Conservation (phyloP, 1,140 invertebrate species). For the Dufourea novaeangliae region DNA sequence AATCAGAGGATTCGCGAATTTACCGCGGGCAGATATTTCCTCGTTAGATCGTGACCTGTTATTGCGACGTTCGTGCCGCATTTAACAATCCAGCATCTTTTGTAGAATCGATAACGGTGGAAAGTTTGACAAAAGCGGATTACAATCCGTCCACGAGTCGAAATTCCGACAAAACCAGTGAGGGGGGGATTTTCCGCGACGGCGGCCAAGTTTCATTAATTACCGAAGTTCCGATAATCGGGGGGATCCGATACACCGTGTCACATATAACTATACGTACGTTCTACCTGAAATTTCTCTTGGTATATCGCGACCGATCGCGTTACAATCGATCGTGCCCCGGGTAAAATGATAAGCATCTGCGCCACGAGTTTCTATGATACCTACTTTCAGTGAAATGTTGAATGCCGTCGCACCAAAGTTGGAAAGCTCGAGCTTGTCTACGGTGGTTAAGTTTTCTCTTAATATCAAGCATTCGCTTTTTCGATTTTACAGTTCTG, state of each 20-base stretch:
- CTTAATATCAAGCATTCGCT: too few species aligned
- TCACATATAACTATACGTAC: too few species aligned
- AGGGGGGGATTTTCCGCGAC: not conserved
- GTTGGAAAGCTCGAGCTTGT: too few species aligned
- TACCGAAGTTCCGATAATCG: conserved; percentile 54
- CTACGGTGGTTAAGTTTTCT: too few species aligned
- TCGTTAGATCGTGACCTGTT: not conserved
- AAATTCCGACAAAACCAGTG: conserved; percentile 38
- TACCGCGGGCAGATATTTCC: not conserved
- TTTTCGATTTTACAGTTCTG: too few species aligned
- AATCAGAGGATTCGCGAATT: not conserved
- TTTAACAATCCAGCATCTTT: conserved; percentile 22
- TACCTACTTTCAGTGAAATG: not conserved
- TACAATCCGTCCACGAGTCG: conserved; percentile 14
- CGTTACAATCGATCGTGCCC: not conserved
- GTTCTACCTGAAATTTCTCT: too few species aligned
- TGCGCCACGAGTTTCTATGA: conserved; percentile 1
- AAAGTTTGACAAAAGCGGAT: conserved; percentile 39
- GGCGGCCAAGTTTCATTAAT: conserved; percentile 46
- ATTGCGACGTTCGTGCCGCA: not conserved
- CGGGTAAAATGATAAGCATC: conserved; percentile 10
- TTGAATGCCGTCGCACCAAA: not conserved
- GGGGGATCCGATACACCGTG: conserved; percentile 32
- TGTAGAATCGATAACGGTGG: conserved; percentile 4
- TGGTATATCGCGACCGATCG: conserved; percentile 23